Conservation (phyloP, 1,140 invertebrate genomes). For the Grapholita molesta region DNA sequence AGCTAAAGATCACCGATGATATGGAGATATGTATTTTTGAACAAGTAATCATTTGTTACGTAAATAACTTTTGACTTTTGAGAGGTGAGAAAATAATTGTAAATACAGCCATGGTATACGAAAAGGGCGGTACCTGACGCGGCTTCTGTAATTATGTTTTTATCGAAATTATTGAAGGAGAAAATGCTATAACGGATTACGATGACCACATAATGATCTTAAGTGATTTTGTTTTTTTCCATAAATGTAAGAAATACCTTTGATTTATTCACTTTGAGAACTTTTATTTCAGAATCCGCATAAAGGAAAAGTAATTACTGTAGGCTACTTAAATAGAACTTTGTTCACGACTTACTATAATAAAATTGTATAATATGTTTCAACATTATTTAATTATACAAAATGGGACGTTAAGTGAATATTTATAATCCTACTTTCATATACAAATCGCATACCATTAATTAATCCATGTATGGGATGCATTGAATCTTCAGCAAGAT, state of each 20-base stretch:
- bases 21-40: background rate
- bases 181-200: background rate
- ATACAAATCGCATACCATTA: background rate
- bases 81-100: slow-evolving; percentile 15
- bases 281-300: too few relatives aligned
- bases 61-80: slow-evolving; percentile 27
- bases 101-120: slow-evolving; percentile 5
- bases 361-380: too few relatives aligned
- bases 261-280: too few relatives aligned
- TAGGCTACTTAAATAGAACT: too few relatives aligned
- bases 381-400: too few relatives aligned
- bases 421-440: background rate
- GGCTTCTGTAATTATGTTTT: slow-evolving; percentile 14
- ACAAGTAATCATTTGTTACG: slow-evolving; percentile 17
- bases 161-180: background rate
- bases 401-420: background rate
- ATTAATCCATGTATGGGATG: background rate
- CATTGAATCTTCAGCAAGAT: background rate
- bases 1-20: background rate
- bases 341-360: too few relatives aligned
- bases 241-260: too few relatives aligned
- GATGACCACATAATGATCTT: background rate
- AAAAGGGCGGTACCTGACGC: slow-evolving; percentile 7
- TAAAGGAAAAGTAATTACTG: too few relatives aligned
- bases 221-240: background rate